A percentile compares a stretch with the other conserved stretches of the same genome.
These are phyloP conservation scores for Lamproptera curius DNA, from an alignment of 2,888 invertebrate species.

Conservation along the genomic window DNA sequence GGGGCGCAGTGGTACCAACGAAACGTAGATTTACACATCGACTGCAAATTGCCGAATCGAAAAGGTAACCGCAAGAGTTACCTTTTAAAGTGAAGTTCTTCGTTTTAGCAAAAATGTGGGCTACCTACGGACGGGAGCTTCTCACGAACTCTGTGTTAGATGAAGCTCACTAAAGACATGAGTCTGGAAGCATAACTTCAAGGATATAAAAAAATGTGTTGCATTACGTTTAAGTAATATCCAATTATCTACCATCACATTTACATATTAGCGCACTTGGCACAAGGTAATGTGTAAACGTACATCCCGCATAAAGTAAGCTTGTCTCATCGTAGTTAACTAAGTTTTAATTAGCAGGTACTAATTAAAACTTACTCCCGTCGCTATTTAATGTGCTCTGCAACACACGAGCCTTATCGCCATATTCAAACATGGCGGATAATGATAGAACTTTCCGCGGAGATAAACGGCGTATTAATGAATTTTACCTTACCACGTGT, in stretches of 20 bases:
- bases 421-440: slow-evolving; percentile 7
- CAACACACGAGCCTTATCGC: slow-evolving; percentile 10
- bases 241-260: slow-evolving; percentile 12
- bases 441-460: slow-evolving; percentile 1
- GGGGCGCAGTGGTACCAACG: too few relatives aligned
- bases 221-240: not conserved
- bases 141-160: too few relatives aligned
- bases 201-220: too few relatives aligned
- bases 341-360: slow-evolving; percentile 21
- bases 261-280: slow-evolving; percentile 9
- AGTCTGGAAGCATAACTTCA: too few relatives aligned
- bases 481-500: not conserved
- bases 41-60: too few relatives aligned
- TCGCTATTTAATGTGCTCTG: slow-evolving; percentile 12
- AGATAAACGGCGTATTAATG: not conserved
- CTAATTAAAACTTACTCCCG: slow-evolving; percentile 20
- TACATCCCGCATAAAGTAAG: slow-evolving; percentile 9
- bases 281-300: slow-evolving; percentile 4
- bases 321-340: slow-evolving; percentile 16
- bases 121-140: too few relatives aligned
- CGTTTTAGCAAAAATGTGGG: too few relatives aligned
- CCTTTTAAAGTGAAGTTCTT: too few relatives aligned
- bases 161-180: too few relatives aligned
- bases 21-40: too few relatives aligned
- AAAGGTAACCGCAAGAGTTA: too few relatives aligned